These are phyloP conservation scores for Heliornis fulica DNA, from an alignment of 2,113 vertebrate species.

Conservation along the genomic window DNA sequence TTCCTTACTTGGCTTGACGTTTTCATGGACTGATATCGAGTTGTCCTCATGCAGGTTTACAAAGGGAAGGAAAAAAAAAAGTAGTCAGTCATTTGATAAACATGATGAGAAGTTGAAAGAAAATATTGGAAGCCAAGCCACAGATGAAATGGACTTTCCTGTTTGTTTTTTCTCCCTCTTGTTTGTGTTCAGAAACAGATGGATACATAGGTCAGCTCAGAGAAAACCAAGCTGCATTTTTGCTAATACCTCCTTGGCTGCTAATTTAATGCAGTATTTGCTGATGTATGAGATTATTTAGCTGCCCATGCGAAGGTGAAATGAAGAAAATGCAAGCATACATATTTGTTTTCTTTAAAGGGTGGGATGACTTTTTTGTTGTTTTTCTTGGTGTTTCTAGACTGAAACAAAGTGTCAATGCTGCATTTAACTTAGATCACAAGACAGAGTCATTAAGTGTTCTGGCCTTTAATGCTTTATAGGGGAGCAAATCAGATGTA, in stretches of 20 bases:
- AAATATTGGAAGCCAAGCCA: slow-evolving; percentile 5
- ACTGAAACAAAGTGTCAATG: background rate
- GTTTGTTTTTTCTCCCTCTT: background rate
- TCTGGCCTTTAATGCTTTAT: background rate
- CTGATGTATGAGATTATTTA: background rate
- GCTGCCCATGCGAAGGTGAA: background rate
- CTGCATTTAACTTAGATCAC: background rate
- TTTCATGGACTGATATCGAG: slow-evolving; percentile 37
- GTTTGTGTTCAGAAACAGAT: background rate
- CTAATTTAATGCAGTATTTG: background rate
- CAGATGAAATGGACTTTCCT: background rate
- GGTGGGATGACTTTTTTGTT: background rate
- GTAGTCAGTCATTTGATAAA: slow-evolving; percentile 9
- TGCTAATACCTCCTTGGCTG: background rate
- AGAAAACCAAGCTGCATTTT: background rate
- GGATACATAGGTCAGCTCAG: background rate
- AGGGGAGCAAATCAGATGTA: background rate
- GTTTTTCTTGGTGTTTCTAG: background rate
- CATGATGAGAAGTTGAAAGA: slow-evolving; percentile 15
- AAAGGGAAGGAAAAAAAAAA: background rate
- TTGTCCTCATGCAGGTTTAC: slow-evolving; percentile 27
- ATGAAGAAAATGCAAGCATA: background rate
- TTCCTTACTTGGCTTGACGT: slow-evolving; percentile 48
- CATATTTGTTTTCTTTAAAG: background rate
- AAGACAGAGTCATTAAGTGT: background rate